Evolutionary conservation across 2,113 vertebrate species (phyloP).

Genomic region (Leptosomus discolor): DNA sequence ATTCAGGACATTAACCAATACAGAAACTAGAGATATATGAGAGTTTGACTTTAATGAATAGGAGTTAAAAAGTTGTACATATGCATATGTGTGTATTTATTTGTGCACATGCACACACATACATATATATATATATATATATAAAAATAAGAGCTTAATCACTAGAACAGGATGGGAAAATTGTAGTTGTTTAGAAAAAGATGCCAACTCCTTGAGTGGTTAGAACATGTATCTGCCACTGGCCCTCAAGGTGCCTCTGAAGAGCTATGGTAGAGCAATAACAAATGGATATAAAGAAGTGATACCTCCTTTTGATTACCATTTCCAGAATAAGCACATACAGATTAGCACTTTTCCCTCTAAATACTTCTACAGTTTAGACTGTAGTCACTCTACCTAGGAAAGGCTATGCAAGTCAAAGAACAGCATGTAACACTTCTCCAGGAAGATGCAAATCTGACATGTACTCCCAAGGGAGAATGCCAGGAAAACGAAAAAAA

Average conservation of each 20-base stretch:
- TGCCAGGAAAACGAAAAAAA: neutral
- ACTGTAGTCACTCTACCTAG: neutral
- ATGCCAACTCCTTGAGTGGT: neutral
- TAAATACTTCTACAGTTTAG: neutral
- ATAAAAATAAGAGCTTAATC: neutral
- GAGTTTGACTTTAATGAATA: neutral
- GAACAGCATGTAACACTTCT: neutral
- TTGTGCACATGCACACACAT: neutral
- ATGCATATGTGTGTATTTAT: neutral
- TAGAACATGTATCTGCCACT: neutral
- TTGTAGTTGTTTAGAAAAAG: neutral
- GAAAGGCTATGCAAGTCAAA: neutral
- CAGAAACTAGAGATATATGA: neutral
- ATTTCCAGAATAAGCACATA: neutral
- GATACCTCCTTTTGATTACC: neutral
- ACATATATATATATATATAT: rapidly evolving
- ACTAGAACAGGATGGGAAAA: neutral
- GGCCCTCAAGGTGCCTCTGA: neutral
- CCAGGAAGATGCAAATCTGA: neutral
- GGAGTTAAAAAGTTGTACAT: neutral
- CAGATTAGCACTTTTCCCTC: neutral
- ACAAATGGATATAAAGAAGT: neutral
- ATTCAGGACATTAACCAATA: neutral
- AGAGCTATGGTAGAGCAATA: neutral
- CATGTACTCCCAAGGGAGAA: neutral